Percentiles rank a stretch among this genome's conserved stretches.
phyloP scores from a whole-genome alignment of 2,797 vertebrate genomes.

The Neopelma chrysocephalum region DNA sequence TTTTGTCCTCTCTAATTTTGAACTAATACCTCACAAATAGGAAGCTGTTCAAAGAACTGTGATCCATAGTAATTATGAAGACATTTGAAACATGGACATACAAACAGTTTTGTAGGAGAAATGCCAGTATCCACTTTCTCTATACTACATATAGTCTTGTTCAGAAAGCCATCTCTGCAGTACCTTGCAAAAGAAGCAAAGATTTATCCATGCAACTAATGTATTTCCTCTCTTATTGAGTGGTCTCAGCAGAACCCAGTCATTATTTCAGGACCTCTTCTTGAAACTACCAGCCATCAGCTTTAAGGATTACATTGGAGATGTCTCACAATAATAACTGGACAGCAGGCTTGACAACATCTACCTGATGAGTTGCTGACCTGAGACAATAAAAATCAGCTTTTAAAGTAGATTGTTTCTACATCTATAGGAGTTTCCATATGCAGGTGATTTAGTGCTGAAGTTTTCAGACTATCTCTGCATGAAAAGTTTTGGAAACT shows the following conservation, averaged over 20 bases:
- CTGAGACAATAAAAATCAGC: not conserved
- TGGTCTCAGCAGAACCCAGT: not conserved
- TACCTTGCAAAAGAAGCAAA: not conserved
- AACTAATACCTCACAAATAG: not conserved
- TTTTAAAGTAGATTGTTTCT: not conserved
- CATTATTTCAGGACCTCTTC: not conserved
- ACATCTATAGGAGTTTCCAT: not conserved
- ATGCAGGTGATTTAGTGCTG: not conserved
- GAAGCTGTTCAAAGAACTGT: not conserved
- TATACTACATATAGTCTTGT: fast-evolving
- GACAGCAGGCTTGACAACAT: not conserved
- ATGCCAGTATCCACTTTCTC: not conserved
- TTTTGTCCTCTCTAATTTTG: not conserved
- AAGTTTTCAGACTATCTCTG: not conserved
- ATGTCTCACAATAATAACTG: not conserved
- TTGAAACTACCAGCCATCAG: not conserved
- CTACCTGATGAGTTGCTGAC: not conserved
- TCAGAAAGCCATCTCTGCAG: not conserved
- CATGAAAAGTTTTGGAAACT: not conserved
- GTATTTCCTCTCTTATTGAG: not conserved
- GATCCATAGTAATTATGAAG: not conserved
- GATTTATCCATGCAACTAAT: not conserved
- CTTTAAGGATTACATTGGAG: not conserved
- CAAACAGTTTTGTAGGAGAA: not conserved
- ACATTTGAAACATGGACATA: not conserved